A percentile compares a stretch with the other conserved stretches of the same genome.
phyloP scores from a whole-genome alignment of 2,113 vertebrate species.

The Rutilus rutilus region DNA sequence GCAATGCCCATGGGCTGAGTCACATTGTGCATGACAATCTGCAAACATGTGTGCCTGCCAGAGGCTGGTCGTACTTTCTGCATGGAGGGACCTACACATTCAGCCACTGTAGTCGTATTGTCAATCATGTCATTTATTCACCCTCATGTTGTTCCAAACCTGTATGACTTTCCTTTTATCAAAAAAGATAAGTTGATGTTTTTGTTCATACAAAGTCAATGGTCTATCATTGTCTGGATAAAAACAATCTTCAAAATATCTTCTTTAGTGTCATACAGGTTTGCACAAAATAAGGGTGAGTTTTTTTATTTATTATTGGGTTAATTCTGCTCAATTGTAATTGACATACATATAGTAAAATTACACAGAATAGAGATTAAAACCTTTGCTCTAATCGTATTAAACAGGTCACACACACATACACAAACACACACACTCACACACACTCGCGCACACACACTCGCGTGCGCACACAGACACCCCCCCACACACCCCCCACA shows the following conservation, averaged over 20 bases:
- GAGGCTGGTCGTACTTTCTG: constrained; percentile 53
- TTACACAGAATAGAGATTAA: too few relatives aligned
- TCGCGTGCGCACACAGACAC: too few relatives aligned
- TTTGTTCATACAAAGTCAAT: too few relatives aligned
- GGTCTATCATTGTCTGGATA: too few relatives aligned
- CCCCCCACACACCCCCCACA: neutral
- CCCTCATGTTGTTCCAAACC: neutral
- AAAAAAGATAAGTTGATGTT: neutral
- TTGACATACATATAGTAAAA: too few relatives aligned
- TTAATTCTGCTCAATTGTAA: neutral
- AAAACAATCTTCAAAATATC: too few relatives aligned
- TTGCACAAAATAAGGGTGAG: too few relatives aligned
- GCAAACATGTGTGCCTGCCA: constrained; percentile 58
- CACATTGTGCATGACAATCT: constrained; percentile 75
- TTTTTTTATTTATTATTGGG: too few relatives aligned
- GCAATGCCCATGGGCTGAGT: constrained; percentile 72
- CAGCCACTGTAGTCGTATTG: neutral
- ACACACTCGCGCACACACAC: too few relatives aligned
- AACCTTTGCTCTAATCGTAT: too few relatives aligned
- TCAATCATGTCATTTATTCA: neutral
- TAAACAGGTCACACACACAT: neutral
- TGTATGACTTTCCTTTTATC: neutral
- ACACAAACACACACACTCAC: too few relatives aligned
- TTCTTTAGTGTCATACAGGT: too few relatives aligned
- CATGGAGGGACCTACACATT: neutral